Evolutionary conservation across 2,888 invertebrate genomes (phyloP), one percentile per base, ranked within the genome.

Genomic region (Zaprionus bogoriensis): DNA sequence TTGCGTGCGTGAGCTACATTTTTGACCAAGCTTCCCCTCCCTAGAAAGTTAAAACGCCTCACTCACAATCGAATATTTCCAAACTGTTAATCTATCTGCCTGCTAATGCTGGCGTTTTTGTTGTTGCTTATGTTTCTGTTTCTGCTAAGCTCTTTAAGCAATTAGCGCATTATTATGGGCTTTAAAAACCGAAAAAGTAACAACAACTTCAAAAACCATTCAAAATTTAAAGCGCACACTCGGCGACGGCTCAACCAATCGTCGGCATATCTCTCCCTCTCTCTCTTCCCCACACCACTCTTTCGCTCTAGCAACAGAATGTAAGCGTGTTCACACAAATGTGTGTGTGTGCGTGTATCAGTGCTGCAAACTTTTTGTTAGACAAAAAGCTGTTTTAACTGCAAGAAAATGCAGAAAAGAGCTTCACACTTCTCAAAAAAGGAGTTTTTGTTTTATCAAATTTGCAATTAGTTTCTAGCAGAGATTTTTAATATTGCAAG

Each of bases 21-120:
- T 47, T 42, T 27, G 41, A 38, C 28, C 39, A 53, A 55, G n/a
- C n/a, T n/a, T n/a, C n/a, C n/a, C n/a, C 65, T 85, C 70, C 79
- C 79, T 85, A 82, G 83, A 85, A 85, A 80, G 86, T 78, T 69
- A 59, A n/a, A 73, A 59, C 51, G 57, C 51, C 45, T 61, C 53
- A 45, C 44, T 54, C 47, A 59, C 38, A 55, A 44, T 48, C 54
- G 51, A 39, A 55, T 46, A 45, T 46, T 67, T 51, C n/a, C 25
- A 30, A 60, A 41, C 58, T 68, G 47, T 68, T 60, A 53, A 52
- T 69, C 41, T 60, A 51, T 53, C 42, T 63, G 50, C 54, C 53
- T 64, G 32, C 20, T 28, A 32, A 32, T 27, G 46, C 17, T 52
- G 28, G 19, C 50, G 53, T n/a, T n/a, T n/a, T n/a, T n/a, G n/a